A percentile compares a stretch with the other conserved stretches of the same genome.
Evolutionary conservation across 2,888 invertebrate genomes (phyloP).

Genomic region (Mythimna albipuncta): DNA sequence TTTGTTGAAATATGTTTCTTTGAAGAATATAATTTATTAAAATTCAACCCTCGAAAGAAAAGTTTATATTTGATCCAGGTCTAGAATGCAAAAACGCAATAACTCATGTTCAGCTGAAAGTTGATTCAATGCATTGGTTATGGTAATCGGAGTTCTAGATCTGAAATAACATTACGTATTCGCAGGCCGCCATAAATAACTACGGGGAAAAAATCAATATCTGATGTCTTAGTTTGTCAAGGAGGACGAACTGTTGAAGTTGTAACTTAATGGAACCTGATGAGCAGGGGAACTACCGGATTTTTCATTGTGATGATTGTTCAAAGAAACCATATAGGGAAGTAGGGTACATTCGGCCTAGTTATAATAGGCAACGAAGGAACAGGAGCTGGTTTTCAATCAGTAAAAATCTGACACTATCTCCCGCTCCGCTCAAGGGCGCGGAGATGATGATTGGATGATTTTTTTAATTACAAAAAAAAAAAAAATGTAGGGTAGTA

Average conservation of each 20-base stretch:
- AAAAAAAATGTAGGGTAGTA: too few relatives aligned
- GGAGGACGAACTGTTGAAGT: constrained; percentile 15
- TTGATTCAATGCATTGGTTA: constrained; percentile 48
- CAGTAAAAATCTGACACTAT: too few relatives aligned
- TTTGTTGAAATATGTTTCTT: not conserved
- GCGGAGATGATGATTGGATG: too few relatives aligned
- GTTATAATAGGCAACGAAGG: too few relatives aligned
- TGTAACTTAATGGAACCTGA: not conserved
- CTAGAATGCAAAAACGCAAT: constrained; percentile 22
- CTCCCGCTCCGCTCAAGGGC: too few relatives aligned
- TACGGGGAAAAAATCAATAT: constrained; percentile 29
- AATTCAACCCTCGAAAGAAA: not conserved
- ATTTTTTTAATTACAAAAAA: too few relatives aligned
- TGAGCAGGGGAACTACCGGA: not conserved
- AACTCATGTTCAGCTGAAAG: constrained; percentile 14
- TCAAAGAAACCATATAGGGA: not conserved
- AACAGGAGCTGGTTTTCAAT: too few relatives aligned
- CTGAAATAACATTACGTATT: constrained; percentile 39
- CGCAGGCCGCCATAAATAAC: constrained; percentile 23
- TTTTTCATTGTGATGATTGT: not conserved
- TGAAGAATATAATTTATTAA: not conserved
- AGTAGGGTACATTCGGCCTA: too few relatives aligned
- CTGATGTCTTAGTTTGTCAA: constrained; percentile 30
- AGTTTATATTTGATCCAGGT: too few relatives aligned
- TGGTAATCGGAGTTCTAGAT: constrained; percentile 47